phyloP scores from a whole-genome alignment of 2,888 invertebrate species.

The Heliconius charithonia region DNA sequence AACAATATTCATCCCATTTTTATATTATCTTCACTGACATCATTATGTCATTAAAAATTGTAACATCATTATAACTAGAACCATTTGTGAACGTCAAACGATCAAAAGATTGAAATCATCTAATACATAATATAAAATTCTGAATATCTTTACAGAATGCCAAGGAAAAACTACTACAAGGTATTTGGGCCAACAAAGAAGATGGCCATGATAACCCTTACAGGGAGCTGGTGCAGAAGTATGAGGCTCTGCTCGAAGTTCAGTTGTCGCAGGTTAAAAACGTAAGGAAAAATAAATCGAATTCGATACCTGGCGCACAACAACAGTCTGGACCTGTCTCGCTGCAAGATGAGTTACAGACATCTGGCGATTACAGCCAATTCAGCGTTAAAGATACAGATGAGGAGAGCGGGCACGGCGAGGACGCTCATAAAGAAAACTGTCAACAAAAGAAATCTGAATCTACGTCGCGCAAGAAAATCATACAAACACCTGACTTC shows the following conservation, averaged over 20 bases:
- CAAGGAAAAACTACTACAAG: constrained; percentile 80
- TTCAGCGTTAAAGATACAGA: constrained; percentile 86
- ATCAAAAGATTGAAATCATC: neutral
- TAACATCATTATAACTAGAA: constrained; percentile 23
- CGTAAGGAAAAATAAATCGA: constrained; percentile 72
- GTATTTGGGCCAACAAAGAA: constrained; percentile 81
- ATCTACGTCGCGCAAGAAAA: constrained; percentile 77
- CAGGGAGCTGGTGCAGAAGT: constrained; percentile 92
- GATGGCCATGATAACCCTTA: constrained; percentile 87
- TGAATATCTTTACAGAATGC: constrained; percentile 68
- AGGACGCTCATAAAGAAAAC: constrained; percentile 78
- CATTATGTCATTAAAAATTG: constrained; percentile 32
- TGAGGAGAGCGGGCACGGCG: constrained; percentile 86
- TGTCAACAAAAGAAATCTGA: constrained; percentile 76
- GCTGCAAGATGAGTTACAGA: constrained; percentile 89
- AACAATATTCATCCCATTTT: constrained; percentile 37
- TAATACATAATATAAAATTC: constrained; percentile 11
- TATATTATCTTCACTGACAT: constrained; percentile 34
- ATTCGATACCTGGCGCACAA: constrained; percentile 58
- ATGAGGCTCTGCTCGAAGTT: constrained; percentile 91
- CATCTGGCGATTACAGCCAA: constrained; percentile 88
- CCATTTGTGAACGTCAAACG: constrained; percentile 20
- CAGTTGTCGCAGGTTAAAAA: constrained; percentile 86
- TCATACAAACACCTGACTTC: constrained; percentile 91
- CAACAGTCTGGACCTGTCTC: constrained; percentile 77